phyloP scores from a whole-genome alignment of 1,140 invertebrate species.

The Papilio machaon region DNA sequence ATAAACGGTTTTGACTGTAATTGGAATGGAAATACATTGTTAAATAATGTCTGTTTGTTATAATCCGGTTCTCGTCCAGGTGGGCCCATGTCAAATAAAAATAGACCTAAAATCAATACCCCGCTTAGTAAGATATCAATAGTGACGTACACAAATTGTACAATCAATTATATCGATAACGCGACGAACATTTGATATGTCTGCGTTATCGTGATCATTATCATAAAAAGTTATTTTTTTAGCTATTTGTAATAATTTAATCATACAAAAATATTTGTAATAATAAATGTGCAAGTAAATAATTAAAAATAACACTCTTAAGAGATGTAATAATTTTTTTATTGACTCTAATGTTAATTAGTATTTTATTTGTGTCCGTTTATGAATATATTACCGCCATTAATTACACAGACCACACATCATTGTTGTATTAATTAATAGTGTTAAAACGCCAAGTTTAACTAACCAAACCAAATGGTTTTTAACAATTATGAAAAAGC shows the following conservation, averaged over 20 bases:
- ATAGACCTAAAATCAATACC: conserved; percentile 74
- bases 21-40: neutral
- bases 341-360: no score
- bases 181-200: neutral
- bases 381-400: neutral
- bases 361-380: neutral
- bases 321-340: no score
- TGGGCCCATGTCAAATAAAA: conserved; percentile 62
- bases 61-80: conserved; percentile 49
- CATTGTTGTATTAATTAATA: neutral
- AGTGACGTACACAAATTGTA: conserved; percentile 43
- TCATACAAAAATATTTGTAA: no score
- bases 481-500: neutral
- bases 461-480: neutral
- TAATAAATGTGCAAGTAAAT: no score
- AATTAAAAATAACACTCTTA: no score
- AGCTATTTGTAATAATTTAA: no score
- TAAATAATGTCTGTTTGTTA: neutral
- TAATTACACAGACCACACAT: neutral
- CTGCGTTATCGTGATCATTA: no score
- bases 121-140: conserved; percentile 58
- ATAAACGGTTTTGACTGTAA: no score
- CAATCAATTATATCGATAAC: conserved; percentile 40
- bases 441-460: neutral
- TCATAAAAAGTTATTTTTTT: no score